Base-by-base conservation (phyloP, 2,888 invertebrate genomes). In the Exephanes ischioxanthus region DNA sequence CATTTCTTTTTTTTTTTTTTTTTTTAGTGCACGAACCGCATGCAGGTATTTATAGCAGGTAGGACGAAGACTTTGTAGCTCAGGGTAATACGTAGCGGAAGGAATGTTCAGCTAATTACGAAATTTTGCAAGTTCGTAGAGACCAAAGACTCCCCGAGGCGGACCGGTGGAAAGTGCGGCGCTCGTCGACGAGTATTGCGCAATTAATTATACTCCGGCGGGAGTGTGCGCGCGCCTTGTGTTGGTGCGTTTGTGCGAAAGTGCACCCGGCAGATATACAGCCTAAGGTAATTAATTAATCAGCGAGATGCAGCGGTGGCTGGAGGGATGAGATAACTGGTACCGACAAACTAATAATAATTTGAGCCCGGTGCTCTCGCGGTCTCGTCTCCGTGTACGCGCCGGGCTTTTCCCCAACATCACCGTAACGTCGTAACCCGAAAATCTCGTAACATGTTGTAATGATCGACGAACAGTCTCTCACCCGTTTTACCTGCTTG, bases 261-360 rank as follows among this genome's bases (percentile, higher is more conserved):
- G 33, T 61, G 51, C 48, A 66, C 16, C 22, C 61, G 68, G 30
- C 70, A 55, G 61, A 30, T 2, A 68, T 22, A 45, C 48, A 45
- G 41, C 26, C 14, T 53, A 22, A 30, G 58, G 63, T 80, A 80
- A 80, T 80, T 80, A 80, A 80, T 80, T 72, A 80, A 80, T 80
- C 79, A 80, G 66, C 79, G 79, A 79, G 70, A 79, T 72, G 71
- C 45, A 48, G 51, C 30, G 70, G 48, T 1, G 30, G 71, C 41
- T 22, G 72, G 63, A 4, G 33, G 11, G 37, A 80, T 22, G 53
- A 61, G 79, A 71, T 72, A 71, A 66, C 63, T 80, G 33, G 33
- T 6, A 33, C 63, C 2, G 63, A n/a, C 51, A 51, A 66, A 48
- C 75, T 63, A 75, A 67, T 67, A 67, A 67, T 67, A 67, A 63